phyloP scores from a whole-genome alignment of 1,140 invertebrate species.

The Tetramorium alpestre region DNA sequence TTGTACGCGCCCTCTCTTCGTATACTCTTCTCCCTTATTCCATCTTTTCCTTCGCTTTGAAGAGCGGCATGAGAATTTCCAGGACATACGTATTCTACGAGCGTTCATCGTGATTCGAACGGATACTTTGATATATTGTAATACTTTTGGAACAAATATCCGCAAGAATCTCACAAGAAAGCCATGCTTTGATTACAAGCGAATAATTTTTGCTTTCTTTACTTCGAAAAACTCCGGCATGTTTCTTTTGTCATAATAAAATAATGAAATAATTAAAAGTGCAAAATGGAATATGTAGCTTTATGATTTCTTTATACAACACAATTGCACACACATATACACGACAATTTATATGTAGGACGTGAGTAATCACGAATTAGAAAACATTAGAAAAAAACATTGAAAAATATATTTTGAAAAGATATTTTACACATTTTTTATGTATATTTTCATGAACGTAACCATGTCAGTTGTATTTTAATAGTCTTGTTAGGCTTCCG shows the following conservation, averaged over 20 bases:
- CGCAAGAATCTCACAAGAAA: neutral
- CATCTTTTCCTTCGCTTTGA: constrained; percentile 17
- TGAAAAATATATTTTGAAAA: neutral
- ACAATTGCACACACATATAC: neutral
- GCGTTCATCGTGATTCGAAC: constrained; percentile 31
- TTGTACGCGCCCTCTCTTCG: neutral
- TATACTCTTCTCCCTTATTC: neutral
- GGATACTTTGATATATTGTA: constrained; percentile 14
- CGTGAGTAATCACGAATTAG: neutral
- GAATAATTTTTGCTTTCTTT: neutral
- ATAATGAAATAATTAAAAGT: neutral
- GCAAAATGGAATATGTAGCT: neutral
- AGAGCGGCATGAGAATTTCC: constrained; percentile 33
- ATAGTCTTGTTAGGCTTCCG: neutral
- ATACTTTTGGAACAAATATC: neutral
- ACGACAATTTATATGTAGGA: neutral
- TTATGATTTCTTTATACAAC: neutral
- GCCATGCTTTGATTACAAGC: neutral
- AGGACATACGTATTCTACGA: constrained; percentile 32
- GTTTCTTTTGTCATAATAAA: no score
- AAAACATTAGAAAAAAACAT: neutral
- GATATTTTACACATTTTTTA: neutral
- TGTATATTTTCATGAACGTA: neutral
- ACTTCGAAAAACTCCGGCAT: neutral
- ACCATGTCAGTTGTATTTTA: neutral